phyloP scores from a whole-genome alignment of 2,797 vertebrate species.

The Vultur gryphus region DNA sequence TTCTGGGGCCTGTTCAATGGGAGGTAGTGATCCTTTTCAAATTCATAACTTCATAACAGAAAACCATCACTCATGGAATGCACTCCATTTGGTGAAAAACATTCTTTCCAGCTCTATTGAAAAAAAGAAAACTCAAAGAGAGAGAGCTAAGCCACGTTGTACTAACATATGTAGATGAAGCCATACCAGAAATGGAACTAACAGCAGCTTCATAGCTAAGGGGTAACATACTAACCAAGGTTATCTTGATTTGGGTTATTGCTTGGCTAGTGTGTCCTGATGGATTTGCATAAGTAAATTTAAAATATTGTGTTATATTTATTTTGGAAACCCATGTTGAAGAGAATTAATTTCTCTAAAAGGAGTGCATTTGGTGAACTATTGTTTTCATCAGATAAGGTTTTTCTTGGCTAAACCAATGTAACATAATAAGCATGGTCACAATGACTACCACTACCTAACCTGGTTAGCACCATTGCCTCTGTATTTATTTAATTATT shows the following conservation, averaged over 20 bases:
- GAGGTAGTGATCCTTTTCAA: constrained; percentile 39
- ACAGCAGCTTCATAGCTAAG: not conserved
- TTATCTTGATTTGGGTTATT: not conserved
- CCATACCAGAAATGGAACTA: not conserved
- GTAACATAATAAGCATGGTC: not conserved
- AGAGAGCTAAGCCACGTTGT: not conserved
- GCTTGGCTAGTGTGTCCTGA: not conserved
- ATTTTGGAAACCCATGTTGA: not conserved
- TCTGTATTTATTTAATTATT: constrained; percentile 27
- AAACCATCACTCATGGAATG: constrained; percentile 25
- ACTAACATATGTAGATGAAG: not conserved
- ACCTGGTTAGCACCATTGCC: not conserved
- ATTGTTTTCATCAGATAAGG: constrained; percentile 18
- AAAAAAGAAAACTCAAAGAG: not conserved
- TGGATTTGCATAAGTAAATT: constrained; percentile 9
- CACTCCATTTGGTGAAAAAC: constrained; percentile 4
- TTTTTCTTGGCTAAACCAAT: constrained; percentile 20
- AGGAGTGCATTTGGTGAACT: not conserved
- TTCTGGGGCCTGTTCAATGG: constrained; percentile 25
- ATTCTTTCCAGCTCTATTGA: not conserved
- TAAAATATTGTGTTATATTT: constrained; percentile 25
- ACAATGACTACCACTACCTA: not conserved
- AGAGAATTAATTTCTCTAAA: not conserved
- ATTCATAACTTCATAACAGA: constrained; percentile 12
- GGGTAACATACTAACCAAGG: not conserved